Evolutionary conservation across 2,888 invertebrate species (phyloP), one percentile per base, ranked within the genome.

Genomic region (Drosophila borealis): DNA sequence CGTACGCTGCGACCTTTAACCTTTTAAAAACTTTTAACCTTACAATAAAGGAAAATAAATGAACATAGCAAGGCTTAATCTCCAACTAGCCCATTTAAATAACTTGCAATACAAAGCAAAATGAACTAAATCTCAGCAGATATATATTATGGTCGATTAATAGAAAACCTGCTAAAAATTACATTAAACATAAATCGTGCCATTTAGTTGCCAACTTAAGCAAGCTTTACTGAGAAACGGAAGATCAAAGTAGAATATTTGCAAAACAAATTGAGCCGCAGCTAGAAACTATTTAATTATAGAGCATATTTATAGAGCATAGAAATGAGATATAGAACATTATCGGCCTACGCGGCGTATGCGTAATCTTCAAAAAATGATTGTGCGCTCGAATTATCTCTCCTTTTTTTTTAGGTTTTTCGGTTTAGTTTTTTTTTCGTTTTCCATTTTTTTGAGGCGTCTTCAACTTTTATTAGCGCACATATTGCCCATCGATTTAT

Each of bases 391-490:
- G 60, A 41, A 41, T 41, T 21, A 57, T 39, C 8, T 39, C 6
- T n/a, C 8, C n/a, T n/a, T 39, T 14, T 14, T 39, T 4, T 34
- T 34, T 17, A 17, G 17, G 17, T 17, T 34, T 34, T 34, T 34
- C 1, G 34, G 34, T 11, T 34, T 34, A 3, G 34, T 34, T 34
- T 11, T 39, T n/a, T 4, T 36, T 25, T 14, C n/a, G 36, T 4
- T 36, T n/a, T 13, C 33, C 13, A 11, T 19, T 44, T 72, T 53
- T 67, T 57, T 19, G 65, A 14, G 49, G 51, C 64, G 87, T 70
- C 88, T 84, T 88, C 56, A 83, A 79, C 50, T 88, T 89, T 84
- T 88, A 89, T 89, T 85, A 66, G 76, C 79, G 62, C 73, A 70
- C 87, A 82, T 80, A 80, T 88, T 82, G 73, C 74, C 62, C 81